phyloP scores from a whole-genome alignment of 2,797 vertebrate genomes.

The Cirrhinus mrigala region DNA sequence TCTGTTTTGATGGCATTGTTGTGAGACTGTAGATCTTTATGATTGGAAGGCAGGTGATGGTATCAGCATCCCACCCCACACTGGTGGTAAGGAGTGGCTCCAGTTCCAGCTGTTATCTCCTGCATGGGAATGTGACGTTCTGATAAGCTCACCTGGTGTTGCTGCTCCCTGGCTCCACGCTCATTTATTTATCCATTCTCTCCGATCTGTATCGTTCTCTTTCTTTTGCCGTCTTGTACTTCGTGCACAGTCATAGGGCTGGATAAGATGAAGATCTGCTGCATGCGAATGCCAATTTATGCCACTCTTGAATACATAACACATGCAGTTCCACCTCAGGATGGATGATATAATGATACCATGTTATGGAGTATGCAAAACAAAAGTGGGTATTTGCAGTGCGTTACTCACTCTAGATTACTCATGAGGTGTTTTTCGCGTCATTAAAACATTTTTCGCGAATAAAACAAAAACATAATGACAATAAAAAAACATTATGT shows the following conservation, averaged over 20 bases:
- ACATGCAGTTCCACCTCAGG: background rate
- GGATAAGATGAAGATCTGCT: background rate
- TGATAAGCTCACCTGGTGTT: conserved; percentile 37
- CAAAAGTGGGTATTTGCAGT: too few species aligned
- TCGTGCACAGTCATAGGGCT: conserved; percentile 18
- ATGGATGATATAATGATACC: background rate
- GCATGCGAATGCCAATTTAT: conserved; percentile 10
- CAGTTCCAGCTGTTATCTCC: conserved; percentile 46
- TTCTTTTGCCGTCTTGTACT: conserved; percentile 7
- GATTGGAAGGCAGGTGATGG: conserved; percentile 30
- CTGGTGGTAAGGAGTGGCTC: conserved; percentile 1
- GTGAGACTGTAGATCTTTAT: conserved; percentile 35
- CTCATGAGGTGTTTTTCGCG: too few species aligned
- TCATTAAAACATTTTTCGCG: too few species aligned
- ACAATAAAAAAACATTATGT: too few species aligned
- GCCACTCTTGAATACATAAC: background rate
- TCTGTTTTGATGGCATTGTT: conserved; percentile 14
- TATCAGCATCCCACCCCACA: conserved; percentile 23
- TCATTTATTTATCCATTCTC: conserved; percentile 40
- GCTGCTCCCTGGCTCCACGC: conserved; percentile 4
- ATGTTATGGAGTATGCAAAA: too few species aligned
- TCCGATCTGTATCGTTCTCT: conserved; percentile 35
- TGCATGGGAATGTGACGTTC: conserved; percentile 45
- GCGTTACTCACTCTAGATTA: too few species aligned
- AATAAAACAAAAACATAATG: too few species aligned